Conservation (phyloP, 2,888 invertebrate genomes). For the Aplocera efformata region DNA sequence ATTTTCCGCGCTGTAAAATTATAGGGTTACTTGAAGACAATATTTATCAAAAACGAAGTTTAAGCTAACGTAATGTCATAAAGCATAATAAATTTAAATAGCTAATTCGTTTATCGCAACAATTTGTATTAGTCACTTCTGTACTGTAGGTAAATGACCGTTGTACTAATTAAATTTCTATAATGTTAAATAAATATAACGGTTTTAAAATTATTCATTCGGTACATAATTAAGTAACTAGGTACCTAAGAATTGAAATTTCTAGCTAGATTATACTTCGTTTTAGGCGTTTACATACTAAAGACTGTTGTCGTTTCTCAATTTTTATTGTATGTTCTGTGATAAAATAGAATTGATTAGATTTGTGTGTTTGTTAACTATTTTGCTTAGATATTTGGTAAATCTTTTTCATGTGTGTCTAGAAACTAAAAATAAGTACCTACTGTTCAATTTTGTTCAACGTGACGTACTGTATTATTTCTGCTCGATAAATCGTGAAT, state of each 20-base stretch:
- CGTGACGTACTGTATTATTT: no score
- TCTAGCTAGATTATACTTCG: conserved; percentile 1
- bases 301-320: conserved; percentile 27
- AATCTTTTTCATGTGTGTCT: not conserved
- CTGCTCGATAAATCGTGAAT: no score
- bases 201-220: no score
- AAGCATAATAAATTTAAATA: conserved; percentile 34
- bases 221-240: no score
- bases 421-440: not conserved
- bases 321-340: conserved; percentile 46
- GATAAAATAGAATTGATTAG: conserved; percentile 35
- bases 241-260: no score
- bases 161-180: not conserved
- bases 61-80: conserved; percentile 32
- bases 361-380: conserved; percentile 3
- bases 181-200: no score
- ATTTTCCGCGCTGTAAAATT: not conserved
- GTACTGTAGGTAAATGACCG: not conserved
- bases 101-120: conserved; percentile 50
- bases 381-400: not conserved
- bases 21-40: conserved; percentile 41
- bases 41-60: conserved; percentile 39
- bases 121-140: conserved; percentile 25
- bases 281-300: conserved; percentile 16
- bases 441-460: not conserved